Evolutionary conservation across 2,888 invertebrate species (phyloP).

Genomic region (Pycnomerus fuliginosus): DNA sequence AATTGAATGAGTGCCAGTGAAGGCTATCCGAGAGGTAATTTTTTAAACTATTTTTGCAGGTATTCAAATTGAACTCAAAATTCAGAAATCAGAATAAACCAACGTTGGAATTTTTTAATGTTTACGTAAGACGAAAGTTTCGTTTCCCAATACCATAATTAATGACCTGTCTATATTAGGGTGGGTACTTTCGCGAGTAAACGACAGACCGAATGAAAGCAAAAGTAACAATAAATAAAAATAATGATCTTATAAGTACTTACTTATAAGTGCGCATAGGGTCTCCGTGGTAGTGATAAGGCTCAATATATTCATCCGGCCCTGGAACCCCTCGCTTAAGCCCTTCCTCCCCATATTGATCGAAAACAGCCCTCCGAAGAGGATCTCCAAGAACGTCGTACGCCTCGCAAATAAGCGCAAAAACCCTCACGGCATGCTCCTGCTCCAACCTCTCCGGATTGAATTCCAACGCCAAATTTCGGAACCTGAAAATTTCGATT

Average conservation of each 20-base stretch:
- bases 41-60: too few species aligned
- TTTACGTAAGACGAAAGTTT: too few species aligned
- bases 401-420: constrained; percentile 71
- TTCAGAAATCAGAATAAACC: too few species aligned
- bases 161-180: too few species aligned
- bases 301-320: constrained; percentile 65
- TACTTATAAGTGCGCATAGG: constrained; percentile 69
- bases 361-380: constrained; percentile 72
- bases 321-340: constrained; percentile 77
- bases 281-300: constrained; percentile 81
- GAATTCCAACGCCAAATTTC: constrained; percentile 55
- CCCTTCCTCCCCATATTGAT: constrained; percentile 87
- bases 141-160: too few species aligned
- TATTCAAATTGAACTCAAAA: too few species aligned
- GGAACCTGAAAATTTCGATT: constrained; percentile 28
- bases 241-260: neutral
- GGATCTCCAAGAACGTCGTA: constrained; percentile 75
- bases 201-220: constrained; percentile 9
- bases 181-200: too few species aligned
- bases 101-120: too few species aligned
- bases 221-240: constrained; percentile 1
- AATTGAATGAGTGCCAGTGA: too few species aligned
- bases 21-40: too few species aligned
- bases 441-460: constrained; percentile 59
- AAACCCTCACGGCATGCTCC: constrained; percentile 60